Evolutionary conservation across 2,888 invertebrate genomes (phyloP).

Genomic region (Mythimna loreyi): DNA sequence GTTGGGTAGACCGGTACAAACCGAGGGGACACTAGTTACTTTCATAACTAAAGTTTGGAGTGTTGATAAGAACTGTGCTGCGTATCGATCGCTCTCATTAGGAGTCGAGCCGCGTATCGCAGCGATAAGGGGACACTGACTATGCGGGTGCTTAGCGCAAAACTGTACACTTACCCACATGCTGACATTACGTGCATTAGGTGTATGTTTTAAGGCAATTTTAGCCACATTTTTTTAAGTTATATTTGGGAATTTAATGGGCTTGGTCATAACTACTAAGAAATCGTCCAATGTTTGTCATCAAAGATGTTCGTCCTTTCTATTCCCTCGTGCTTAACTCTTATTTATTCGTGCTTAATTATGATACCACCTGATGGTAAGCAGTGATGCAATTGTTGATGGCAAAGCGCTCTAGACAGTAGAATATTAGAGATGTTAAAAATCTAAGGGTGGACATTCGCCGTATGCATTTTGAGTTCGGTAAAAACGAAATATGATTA

Average conservation of each 20-base stretch:
- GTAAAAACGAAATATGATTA: not conserved
- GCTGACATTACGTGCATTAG: slow-evolving; percentile 48
- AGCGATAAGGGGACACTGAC: slow-evolving; percentile 55
- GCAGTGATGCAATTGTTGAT: too few species aligned
- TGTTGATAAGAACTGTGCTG: slow-evolving; percentile 82
- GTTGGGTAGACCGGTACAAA: slow-evolving; percentile 48
- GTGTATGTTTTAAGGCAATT: slow-evolving; percentile 13
- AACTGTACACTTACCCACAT: slow-evolving; percentile 71
- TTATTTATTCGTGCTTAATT: too few species aligned
- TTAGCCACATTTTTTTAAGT: slow-evolving; percentile 3
- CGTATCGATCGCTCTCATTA: slow-evolving; percentile 83
- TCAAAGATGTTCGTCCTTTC: too few species aligned
- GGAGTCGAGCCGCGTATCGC: slow-evolving; percentile 80
- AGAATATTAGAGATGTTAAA: too few species aligned
- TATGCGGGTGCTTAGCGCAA: slow-evolving; percentile 84
- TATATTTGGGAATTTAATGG: not conserved
- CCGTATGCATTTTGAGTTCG: not conserved
- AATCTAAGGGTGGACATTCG: too few species aligned
- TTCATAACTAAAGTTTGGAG: slow-evolving; percentile 86
- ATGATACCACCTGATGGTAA: too few species aligned
- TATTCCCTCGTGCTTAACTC: too few species aligned
- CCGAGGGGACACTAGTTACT: slow-evolving; percentile 68
- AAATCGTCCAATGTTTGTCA: too few species aligned
- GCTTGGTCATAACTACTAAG: too few species aligned
- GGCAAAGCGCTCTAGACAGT: too few species aligned